Evolutionary conservation across 35 echinoderm and acorn worm genomes (phyloP), one percentile per base, ranked within the genome.

Genomic region (Lytechinus variegatus): DNA sequence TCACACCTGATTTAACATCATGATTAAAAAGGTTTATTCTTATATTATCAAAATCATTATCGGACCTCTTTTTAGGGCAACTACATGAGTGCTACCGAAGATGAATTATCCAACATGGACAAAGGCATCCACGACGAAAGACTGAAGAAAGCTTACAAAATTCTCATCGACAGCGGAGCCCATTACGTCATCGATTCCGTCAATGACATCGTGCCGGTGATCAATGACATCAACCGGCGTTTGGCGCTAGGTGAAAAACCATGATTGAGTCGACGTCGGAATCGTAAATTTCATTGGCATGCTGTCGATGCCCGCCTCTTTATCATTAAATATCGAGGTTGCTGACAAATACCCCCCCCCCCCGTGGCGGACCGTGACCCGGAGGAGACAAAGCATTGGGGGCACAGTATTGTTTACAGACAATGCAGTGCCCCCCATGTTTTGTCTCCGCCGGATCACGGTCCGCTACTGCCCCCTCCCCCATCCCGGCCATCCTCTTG

Each of bases 131-230:
- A 96, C 72, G 89, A 96, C 5, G 91, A 89, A n/a, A 96, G 94
- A 71, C 52, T 99, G 9, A 88, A 99, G 86, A 91, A 53, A 13
- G 95, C 98, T 27, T 99, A 99, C 91, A 95, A 97, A 27, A 91
- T 97, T 9, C 95, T 99, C 7, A 89, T 95, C 3, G 95, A 97
- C 72, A 94, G 97, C 54, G 98, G 98, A 11, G 96, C 97, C 19
- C 98, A 99, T 87, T 99, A 99, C 61, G 98, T 99, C 28, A 96
- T 99, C 52, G 98, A 99, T 56, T 97, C 96, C 58, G 96, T 99
- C 10, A 94, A 93, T 19, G 98, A 97, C 90, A 54, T 99, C 51
- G 96, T 94, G 21, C 21, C 87, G 86, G 97, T 99, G 53, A 96
- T 99, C 27, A 95, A 97, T 51, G 98, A 99, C 87, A 99, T 99